Conservation (phyloP, 2,888 invertebrate genomes). For the Syritta pipiens region DNA sequence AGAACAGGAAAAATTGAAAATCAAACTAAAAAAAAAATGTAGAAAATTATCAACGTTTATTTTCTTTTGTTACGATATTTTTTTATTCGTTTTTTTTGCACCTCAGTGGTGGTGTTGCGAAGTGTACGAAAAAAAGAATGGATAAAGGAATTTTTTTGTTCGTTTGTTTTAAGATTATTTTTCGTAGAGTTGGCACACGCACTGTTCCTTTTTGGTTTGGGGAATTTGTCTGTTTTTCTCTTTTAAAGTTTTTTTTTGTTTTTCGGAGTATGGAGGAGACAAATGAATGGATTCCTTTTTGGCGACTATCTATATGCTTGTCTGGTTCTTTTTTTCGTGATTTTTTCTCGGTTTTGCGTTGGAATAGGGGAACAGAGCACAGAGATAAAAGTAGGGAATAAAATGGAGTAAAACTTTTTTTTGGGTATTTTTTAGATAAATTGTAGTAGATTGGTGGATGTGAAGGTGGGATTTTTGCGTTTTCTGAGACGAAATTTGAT, state of each 20-base stretch:
- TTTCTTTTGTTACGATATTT: constrained; percentile 56
- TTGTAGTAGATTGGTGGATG: constrained; percentile 46
- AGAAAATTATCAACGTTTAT: constrained; percentile 50
- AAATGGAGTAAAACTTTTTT: constrained; percentile 20
- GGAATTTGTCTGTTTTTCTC: constrained; percentile 2
- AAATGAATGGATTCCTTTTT: constrained; percentile 25
- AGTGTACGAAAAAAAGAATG: constrained; percentile 18
- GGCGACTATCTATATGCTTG: constrained; percentile 55
- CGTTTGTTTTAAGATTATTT: background rate
- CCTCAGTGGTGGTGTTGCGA: constrained; percentile 23
- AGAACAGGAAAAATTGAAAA: too few species aligned
- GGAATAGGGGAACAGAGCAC: constrained; percentile 33
- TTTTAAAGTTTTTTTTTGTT: background rate
- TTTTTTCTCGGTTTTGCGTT: constrained; percentile 26
- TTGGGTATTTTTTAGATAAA: constrained; percentile 34
- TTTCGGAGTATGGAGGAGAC: too few species aligned
- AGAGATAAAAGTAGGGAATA: constrained; percentile 53
- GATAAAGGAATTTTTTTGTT: constrained; percentile 14
- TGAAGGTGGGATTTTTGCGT: too few species aligned
- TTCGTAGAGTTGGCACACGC: constrained; percentile 24
- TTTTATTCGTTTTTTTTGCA: constrained; percentile 40
- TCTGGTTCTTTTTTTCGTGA: constrained; percentile 45
- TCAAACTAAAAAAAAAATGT: constrained; percentile 17
- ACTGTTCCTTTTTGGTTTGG: background rate
- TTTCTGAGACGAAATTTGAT: too few species aligned